Evolutionary conservation across 2,113 vertebrate genomes (phyloP).

Genomic region (Podocnemis expansa): DNA sequence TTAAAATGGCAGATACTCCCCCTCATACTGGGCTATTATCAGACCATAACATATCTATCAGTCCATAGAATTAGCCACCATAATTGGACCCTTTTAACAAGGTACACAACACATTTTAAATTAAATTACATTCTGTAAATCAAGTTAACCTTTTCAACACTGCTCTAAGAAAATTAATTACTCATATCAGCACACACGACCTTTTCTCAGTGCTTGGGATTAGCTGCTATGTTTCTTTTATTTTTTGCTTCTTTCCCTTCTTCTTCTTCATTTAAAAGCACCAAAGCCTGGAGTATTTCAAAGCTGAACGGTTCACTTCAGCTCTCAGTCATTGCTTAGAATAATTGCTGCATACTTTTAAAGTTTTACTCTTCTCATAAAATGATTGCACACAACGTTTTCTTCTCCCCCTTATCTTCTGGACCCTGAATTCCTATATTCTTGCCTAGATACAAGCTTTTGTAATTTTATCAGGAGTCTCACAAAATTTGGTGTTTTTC

Average conservation of each 20-base stretch:
- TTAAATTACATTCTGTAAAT: constrained; percentile 84
- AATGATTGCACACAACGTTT: neutral
- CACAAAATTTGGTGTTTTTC: neutral
- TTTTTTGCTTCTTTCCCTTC: constrained; percentile 1
- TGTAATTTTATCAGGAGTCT: neutral
- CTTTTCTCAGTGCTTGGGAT: constrained; percentile 78
- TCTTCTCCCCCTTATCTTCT: neutral
- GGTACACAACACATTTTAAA: constrained; percentile 84
- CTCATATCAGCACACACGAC: constrained; percentile 80
- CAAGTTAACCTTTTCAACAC: constrained; percentile 87
- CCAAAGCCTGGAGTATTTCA: neutral
- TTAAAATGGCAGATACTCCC: constrained; percentile 21
- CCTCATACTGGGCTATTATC: neutral
- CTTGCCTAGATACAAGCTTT: neutral
- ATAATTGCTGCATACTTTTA: neutral
- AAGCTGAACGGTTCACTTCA: neutral
- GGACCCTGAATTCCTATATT: neutral
- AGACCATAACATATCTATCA: neutral
- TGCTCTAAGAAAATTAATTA: constrained; percentile 85
- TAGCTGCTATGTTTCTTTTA: constrained; percentile 49
- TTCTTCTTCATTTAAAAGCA: constrained; percentile 4
- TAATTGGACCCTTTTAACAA: constrained; percentile 81
- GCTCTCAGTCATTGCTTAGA: neutral
- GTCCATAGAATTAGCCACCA: constrained; percentile 68
- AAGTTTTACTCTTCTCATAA: neutral